A percentile compares a stretch with the other conserved stretches of the same genome.
Conservation (phyloP, 2,113 vertebrate genomes). For the Butastur rufipennis region DNA sequence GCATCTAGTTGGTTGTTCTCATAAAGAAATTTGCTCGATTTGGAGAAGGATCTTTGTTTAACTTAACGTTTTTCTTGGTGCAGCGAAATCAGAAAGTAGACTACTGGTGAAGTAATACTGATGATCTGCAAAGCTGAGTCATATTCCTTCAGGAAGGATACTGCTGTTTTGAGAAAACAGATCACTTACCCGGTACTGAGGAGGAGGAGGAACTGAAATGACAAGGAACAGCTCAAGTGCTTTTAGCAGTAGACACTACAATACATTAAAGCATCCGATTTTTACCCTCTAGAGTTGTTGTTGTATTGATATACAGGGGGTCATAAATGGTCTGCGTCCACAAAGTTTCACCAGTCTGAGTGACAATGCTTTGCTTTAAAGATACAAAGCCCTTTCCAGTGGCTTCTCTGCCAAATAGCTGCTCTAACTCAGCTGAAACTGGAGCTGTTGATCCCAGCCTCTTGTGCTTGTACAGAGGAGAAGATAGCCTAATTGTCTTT, state of each 20-base stretch:
- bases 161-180: slow-evolving; percentile 47
- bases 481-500: not conserved
- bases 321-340: not conserved
- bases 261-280: slow-evolving; percentile 10
- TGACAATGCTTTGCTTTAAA: not conserved
- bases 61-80: slow-evolving; percentile 9
- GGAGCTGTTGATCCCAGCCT: not conserved
- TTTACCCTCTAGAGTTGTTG: slow-evolving; percentile 5
- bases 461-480: not conserved
- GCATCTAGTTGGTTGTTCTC: not conserved
- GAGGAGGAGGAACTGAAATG: slow-evolving; percentile 56
- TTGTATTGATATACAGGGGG: not conserved
- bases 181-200: slow-evolving; percentile 44
- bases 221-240: slow-evolving; percentile 37
- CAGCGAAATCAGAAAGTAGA: slow-evolving; percentile 15
- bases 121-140: slow-evolving; percentile 71
- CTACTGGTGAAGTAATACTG: slow-evolving; percentile 30
- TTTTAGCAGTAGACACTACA: slow-evolving; percentile 48
- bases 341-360: not conserved
- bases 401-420: not conserved
- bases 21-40: not conserved
- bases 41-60: not conserved
- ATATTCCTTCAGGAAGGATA: slow-evolving; percentile 66
- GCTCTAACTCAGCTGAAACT: not conserved
- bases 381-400: not conserved